These are phyloP conservation scores for Sylvia atricapilla DNA, from an alignment of 2,113 vertebrate species.

Conservation along the genomic window DNA sequence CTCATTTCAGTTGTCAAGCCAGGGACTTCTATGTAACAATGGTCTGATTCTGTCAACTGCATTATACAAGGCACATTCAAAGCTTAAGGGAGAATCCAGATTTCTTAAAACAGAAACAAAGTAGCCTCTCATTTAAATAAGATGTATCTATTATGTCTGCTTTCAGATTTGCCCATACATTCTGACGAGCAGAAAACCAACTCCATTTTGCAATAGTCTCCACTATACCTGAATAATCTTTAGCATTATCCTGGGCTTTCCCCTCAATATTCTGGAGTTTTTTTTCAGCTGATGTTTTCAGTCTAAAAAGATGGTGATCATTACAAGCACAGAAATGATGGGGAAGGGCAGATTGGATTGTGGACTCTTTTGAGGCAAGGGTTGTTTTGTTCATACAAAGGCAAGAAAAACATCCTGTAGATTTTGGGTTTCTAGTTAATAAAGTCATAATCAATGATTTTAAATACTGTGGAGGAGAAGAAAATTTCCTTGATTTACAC, in stretches of 20 bases:
- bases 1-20: background rate
- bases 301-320: background rate
- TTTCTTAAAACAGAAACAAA: constrained; percentile 4
- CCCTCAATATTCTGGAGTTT: background rate
- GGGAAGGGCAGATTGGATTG: background rate
- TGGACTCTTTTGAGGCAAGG: background rate
- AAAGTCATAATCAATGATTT: background rate
- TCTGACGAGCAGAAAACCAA: background rate
- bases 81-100: background rate
- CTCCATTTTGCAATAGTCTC: background rate
- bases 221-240: background rate
- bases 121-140: background rate
- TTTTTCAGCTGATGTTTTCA: background rate
- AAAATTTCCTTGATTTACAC: background rate
- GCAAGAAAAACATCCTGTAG: background rate
- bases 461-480: background rate
- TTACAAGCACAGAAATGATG: background rate
- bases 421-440: background rate
- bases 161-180: background rate
- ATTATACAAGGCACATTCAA: background rate
- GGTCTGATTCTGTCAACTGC: constrained; percentile 37
- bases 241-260: background rate
- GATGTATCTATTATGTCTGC: background rate
- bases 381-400: background rate
- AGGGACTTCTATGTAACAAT: background rate